Conservation (phyloP, 2,113 vertebrate genomes). For the Chloroceryle aenea region DNA sequence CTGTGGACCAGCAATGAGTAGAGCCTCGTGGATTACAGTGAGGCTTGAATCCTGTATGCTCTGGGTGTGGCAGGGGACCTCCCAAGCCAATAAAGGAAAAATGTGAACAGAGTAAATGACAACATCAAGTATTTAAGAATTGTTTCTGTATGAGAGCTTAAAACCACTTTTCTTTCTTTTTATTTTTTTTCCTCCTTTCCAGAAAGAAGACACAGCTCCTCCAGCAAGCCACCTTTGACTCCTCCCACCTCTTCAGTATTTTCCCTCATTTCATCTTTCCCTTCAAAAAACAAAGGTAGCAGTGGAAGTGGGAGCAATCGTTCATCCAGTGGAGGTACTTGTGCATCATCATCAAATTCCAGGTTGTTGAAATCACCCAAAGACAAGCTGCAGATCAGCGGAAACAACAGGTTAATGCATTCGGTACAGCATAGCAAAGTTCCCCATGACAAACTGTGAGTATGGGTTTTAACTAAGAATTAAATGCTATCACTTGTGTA, state of each 20-base stretch:
- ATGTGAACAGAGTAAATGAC: not conserved
- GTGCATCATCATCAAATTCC: constrained; percentile 85
- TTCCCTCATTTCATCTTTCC: constrained; percentile 82
- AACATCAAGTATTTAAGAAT: not conserved
- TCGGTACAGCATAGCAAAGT: constrained; percentile 84
- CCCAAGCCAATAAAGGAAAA: not conserved
- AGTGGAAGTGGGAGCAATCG: constrained; percentile 77
- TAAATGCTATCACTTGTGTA: not conserved
- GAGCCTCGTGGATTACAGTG: not conserved
- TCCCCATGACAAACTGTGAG: constrained; percentile 92
- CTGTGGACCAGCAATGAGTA: not conserved
- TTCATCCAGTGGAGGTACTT: constrained; percentile 77
- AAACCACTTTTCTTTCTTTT: not conserved
- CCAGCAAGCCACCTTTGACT: constrained; percentile 85
- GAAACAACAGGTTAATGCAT: constrained; percentile 85
- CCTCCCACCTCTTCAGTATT: constrained; percentile 82
- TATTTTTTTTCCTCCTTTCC: constrained; percentile 10
- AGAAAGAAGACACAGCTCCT: constrained; percentile 97
- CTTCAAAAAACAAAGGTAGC: constrained; percentile 84
- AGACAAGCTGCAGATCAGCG: constrained; percentile 92
- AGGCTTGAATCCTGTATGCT: not conserved
- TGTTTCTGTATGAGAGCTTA: not conserved
- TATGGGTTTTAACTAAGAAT: not conserved
- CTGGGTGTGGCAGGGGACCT: not conserved
- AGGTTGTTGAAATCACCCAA: constrained; percentile 95